Evolutionary conservation across 1,140 invertebrate genomes (phyloP).

Genomic region (Pissodes strobi): DNA sequence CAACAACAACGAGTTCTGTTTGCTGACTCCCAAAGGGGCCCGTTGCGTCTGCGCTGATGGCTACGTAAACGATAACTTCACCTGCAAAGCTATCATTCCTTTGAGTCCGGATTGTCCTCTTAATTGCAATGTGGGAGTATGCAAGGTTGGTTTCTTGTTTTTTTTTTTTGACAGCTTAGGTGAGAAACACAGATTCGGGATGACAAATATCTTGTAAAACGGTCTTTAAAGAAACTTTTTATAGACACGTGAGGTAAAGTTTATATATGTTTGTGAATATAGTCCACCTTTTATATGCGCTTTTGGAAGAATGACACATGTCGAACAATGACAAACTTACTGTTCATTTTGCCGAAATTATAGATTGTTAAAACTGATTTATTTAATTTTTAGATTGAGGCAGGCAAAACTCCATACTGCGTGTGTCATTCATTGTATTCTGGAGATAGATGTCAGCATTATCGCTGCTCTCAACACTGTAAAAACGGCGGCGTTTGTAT

Average conservation of each 20-base stretch:
- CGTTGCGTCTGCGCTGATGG: constrained; percentile 73
- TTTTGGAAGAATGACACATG: too few species aligned
- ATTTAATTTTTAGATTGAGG: neutral
- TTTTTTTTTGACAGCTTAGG: too few species aligned
- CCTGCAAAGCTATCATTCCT: constrained; percentile 4
- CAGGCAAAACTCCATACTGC: constrained; percentile 58
- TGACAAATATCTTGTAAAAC: too few species aligned
- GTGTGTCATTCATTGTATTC: constrained; percentile 65
- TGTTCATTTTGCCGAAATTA: too few species aligned
- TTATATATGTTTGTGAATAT: too few species aligned
- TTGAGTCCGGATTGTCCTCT: constrained; percentile 9
- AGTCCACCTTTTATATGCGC: too few species aligned
- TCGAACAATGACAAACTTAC: too few species aligned
- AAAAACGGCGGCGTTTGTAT: constrained; percentile 68
- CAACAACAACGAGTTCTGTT: constrained; percentile 63
- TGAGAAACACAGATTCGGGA: too few species aligned
- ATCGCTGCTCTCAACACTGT: constrained; percentile 67
- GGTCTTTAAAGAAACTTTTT: too few species aligned
- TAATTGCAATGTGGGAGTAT: constrained; percentile 20
- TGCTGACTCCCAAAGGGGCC: constrained; percentile 58
- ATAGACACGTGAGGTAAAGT: too few species aligned
- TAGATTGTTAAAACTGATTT: neutral
- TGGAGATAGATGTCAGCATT: constrained; percentile 66
- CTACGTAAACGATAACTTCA: constrained; percentile 36
- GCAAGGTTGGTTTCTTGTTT: constrained; percentile 13